Evolutionary conservation across 1,140 invertebrate species (phyloP).

Genomic region (Carposina sasakii): DNA sequence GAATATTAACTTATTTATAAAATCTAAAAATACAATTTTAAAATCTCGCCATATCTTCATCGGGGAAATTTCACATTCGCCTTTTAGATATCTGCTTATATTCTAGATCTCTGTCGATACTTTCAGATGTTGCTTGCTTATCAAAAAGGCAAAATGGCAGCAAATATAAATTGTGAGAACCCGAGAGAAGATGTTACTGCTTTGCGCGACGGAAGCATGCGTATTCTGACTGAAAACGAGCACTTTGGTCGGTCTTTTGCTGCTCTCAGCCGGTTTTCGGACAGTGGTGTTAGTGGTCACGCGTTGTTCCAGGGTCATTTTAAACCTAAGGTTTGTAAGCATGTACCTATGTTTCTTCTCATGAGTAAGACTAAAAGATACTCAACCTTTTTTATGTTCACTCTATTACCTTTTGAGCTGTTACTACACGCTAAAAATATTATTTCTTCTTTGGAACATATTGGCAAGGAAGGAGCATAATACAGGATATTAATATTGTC

Average conservation of each 20-base stretch:
- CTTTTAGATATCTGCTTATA: neutral
- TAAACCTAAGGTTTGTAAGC: slow-evolving; percentile 38
- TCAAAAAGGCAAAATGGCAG: slow-evolving; percentile 32
- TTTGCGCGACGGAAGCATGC: slow-evolving; percentile 33
- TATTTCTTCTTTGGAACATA: neutral
- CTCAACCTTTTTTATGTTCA: neutral
- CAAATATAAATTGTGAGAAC: slow-evolving; percentile 32
- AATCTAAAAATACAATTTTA: neutral
- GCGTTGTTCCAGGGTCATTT: slow-evolving; percentile 38
- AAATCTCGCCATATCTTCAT: neutral
- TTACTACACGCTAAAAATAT: neutral
- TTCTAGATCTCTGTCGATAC: neutral
- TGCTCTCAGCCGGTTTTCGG: slow-evolving; percentile 39
- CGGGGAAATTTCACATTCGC: neutral
- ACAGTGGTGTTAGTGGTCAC: slow-evolving; percentile 41
- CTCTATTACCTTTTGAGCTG: neutral
- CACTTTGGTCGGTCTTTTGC: slow-evolving; percentile 26
- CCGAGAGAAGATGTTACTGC: slow-evolving; percentile 35
- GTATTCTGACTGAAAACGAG: slow-evolving; percentile 34
- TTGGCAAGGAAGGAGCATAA: neutral
- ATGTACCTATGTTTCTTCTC: neutral
- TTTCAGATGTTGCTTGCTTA: slow-evolving; percentile 41
- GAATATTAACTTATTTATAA: neutral
- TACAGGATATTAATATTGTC: neutral
- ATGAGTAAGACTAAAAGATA: neutral